Conservation (phyloP, 2,113 vertebrate genomes). For the pig (Sus scrofa) region T2T-Sscrofa CM000830.6:120194501-120195000, state of each 20-base stretch:
- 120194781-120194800: background rate
- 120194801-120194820: conserved; percentile 5
- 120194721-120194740: conserved; percentile 42
- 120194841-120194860: background rate
- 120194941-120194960: conserved; percentile 39
- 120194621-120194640: conserved; percentile 10
- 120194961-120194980: conserved; percentile 40
- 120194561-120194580: background rate
- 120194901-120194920: background rate
- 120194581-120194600: background rate
- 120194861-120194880: background rate
- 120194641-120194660: background rate
- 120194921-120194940: conserved; percentile 21
- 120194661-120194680: background rate
- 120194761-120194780: background rate
- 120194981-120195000: conserved; percentile 26
- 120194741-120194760: background rate
- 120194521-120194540: conserved; percentile 28
- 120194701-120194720: background rate
- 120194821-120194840: background rate
- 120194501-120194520: conserved; percentile 3
- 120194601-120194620: conserved; percentile 31
- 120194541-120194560: conserved; percentile 1
- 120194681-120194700: conserved; percentile 43
- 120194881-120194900: background rate